Evolutionary conservation across 2,113 vertebrate species (phyloP).

Genomic region (Sminthopsis crassicaudata): DNA sequence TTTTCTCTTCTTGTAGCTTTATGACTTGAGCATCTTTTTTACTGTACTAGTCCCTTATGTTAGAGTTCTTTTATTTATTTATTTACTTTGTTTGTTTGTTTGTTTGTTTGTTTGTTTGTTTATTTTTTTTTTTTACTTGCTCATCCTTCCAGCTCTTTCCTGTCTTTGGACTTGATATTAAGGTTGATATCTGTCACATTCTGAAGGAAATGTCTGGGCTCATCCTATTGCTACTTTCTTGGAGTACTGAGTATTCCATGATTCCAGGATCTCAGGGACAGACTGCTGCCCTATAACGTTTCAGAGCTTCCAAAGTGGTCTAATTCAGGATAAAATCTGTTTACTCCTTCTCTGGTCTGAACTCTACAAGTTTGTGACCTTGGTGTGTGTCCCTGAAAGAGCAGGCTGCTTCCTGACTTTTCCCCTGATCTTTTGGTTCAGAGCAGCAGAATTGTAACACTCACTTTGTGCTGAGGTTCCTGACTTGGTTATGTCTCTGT

Average conservation of each 20-base stretch:
- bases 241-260: not conserved
- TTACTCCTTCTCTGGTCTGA: not conserved
- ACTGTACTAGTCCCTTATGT: not conserved
- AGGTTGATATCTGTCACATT: not conserved
- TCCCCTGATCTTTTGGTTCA: not conserved
- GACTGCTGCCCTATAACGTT: not conserved
- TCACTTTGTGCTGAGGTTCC: not conserved
- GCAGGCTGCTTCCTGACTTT: not conserved
- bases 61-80: not conserved
- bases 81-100: too few relatives aligned
- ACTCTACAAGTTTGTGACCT: not conserved
- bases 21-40: not conserved
- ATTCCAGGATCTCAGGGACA: not conserved
- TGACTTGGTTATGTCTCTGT: not conserved
- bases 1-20: not conserved
- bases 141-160: not conserved
- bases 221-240: not conserved
- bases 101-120: too few relatives aligned
- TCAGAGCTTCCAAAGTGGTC: not conserved
- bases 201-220: not conserved
- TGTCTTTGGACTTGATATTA: not conserved
- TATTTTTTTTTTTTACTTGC: not conserved
- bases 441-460: not conserved
- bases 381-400: not conserved
- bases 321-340: not conserved